A percentile compares a stretch with the other conserved stretches of the same genome.
These are phyloP conservation scores for Mizuhopecten yessoensis DNA, from an alignment of 1,140 invertebrate genomes.

Conservation along the genomic window DNA sequence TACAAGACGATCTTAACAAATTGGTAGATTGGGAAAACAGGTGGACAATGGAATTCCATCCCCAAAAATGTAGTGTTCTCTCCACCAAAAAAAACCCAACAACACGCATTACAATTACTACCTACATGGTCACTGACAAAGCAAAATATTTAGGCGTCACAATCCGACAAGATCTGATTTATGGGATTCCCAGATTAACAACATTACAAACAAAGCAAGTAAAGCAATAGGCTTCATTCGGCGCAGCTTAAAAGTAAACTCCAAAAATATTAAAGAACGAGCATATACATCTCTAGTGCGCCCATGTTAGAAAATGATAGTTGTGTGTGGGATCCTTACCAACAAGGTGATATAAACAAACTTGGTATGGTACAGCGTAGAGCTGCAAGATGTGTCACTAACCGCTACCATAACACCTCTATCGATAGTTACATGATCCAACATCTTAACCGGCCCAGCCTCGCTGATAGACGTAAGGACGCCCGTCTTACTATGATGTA, in stretches of 20 bases:
- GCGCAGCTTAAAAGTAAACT: too few species aligned
- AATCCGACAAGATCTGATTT: conserved; percentile 45
- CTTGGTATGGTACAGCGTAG: too few species aligned
- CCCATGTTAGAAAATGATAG: background rate
- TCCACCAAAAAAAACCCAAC: background rate
- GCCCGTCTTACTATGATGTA: too few species aligned
- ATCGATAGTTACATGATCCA: too few species aligned
- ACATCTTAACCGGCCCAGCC: too few species aligned
- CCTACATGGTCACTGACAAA: conserved; percentile 21
- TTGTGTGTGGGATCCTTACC: conserved; percentile 54
- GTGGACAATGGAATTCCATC: conserved; percentile 24
- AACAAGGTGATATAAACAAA: too few species aligned
- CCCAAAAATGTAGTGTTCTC: background rate
- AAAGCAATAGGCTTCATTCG: conserved; percentile 46
- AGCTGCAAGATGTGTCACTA: too few species aligned
- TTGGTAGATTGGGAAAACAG: too few species aligned
- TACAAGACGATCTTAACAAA: conserved; percentile 21
- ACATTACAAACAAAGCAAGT: conserved; percentile 44
- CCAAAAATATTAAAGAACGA: too few species aligned
- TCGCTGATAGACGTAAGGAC: too few species aligned
- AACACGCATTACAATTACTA: background rate
- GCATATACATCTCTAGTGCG: conserved; percentile 55
- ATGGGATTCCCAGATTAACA: conserved; percentile 53
- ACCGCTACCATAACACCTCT: too few species aligned
- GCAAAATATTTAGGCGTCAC: too few species aligned